Conservation (phyloP, 2,797 vertebrate species). For the Forpus xanthops region DNA sequence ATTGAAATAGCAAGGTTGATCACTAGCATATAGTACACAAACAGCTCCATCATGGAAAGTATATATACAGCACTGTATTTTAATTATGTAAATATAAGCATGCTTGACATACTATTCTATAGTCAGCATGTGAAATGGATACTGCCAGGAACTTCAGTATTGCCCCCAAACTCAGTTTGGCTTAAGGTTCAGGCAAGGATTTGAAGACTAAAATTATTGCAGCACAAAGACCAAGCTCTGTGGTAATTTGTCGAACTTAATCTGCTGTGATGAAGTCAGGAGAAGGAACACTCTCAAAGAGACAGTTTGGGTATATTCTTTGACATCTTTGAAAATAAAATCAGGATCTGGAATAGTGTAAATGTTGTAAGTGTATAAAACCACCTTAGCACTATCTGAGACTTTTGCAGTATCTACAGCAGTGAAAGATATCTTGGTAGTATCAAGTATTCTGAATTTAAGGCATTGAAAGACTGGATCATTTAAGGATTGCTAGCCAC, state of each 20-base stretch:
- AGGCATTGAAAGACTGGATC: neutral
- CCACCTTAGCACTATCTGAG: neutral
- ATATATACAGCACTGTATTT: neutral
- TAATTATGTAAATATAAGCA: neutral
- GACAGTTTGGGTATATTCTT: neutral
- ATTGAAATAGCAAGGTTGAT: slow-evolving; percentile 30
- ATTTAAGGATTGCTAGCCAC: neutral
- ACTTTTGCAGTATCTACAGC: neutral
- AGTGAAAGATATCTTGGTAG: neutral
- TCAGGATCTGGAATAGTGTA: neutral
- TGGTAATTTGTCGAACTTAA: neutral
- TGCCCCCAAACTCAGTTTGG: neutral
- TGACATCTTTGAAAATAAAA: neutral
- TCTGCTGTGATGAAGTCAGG: neutral
- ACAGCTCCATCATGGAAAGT: slow-evolving; percentile 14
- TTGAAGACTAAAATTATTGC: neutral
- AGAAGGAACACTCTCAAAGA: neutral
- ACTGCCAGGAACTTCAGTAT: neutral
- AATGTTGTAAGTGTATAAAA: neutral
- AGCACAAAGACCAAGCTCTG: neutral
- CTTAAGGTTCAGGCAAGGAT: neutral
- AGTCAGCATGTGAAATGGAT: neutral
- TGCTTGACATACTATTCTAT: neutral
- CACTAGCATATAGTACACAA: neutral
- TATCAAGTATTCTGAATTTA: neutral